Evolutionary conservation across 2,113 vertebrate species (phyloP), one percentile per base, ranked within the genome.

Genomic region (Acanthisitta chloris): DNA sequence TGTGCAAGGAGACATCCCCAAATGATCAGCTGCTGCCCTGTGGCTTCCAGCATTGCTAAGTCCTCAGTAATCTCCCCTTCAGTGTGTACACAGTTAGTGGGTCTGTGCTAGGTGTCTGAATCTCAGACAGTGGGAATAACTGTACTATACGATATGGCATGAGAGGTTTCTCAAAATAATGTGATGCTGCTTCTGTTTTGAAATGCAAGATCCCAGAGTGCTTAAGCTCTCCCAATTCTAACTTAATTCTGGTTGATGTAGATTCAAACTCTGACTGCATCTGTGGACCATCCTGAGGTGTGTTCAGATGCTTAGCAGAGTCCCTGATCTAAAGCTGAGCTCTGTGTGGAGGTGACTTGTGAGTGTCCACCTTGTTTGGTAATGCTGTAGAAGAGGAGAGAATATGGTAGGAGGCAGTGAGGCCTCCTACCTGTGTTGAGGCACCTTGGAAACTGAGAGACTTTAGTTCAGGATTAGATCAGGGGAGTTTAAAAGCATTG

Each of bases 381-480:
- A 38, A 46, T 43, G 26, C 43, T 82, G 49, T 23, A 17, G 48
- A 59, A 86, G 45, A 55, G 9, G 11, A 13, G n/a, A 48, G 40
- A 45, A 52, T 52, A 45, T 5, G 10, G 7, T 20, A 31, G 43
- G 66, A 55, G 16, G 7, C 3, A 3, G 3, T 11, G 2, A 6
- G 4, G 3, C 3, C 2, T 17, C 76, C 14, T 67, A 4, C 16
- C 13, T 1, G 0, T 57, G 10, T 45, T 36, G 31, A 61, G 12
- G 7, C 40, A 62, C 4, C 7, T 43, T 80, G 24, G 4, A 33
- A 65, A 36, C 21, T 12, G 34, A 28, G 31, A 85, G 15, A 19
- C 33, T 80, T 80, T 10, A 17, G 8, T 45, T 90, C 58, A 45
- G 62, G 10, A 71, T 90, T 82, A 33, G 29, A 17, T 17, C 12